Evolutionary conservation across 1,140 invertebrate genomes (phyloP), one percentile per base, ranked within the genome.

Genomic region (Lasioglossum baleicum): DNA sequence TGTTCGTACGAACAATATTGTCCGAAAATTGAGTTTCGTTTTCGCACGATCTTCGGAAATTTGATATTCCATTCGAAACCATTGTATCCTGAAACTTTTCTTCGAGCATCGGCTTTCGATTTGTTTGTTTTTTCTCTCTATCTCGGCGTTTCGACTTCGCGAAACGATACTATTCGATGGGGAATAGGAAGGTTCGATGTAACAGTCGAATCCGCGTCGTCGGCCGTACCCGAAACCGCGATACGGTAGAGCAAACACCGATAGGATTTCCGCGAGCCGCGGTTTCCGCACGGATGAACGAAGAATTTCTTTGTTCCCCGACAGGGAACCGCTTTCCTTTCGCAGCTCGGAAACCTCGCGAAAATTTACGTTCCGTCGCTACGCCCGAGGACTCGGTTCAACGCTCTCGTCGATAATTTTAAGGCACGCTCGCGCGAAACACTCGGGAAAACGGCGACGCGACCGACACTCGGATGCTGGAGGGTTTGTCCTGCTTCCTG

Each of bases 181-280:
- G 15, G 11, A 53, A 53, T 53, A 53, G n/a, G 20, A 13, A 56
- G 17, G 40, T 35, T 15, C 20, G 42, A 76, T 20, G 58, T 10
- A 26, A 61, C 44, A 31, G n/a, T 40, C 48, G 73, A 35, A 64
- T 40, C 44, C 44, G 44, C 61, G 15, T 15, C 58, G 1, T 42
- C 56, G 66, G 8, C 56, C 31, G 66, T 77, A 77, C 60, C 75
- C 56, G 67, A 77, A 77, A 77, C 67, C 75, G 68, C 75, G 75
- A 78, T 31, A 78, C 68, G 75, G 68, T 72, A 78, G 75, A 78
- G 75, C 75, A 78, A 78, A 78, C 75, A 72, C 60, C 35, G 75
- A 78, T 78, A 78, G 75, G 60, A 78, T 78, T 71, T 78, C 75
- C 75, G 60, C 48, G 75, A 72, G 53, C 51, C 65, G 51, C 74